phyloP scores from a whole-genome alignment of 1,140 invertebrate genomes.

The Drosophila eugracilis region DNA sequence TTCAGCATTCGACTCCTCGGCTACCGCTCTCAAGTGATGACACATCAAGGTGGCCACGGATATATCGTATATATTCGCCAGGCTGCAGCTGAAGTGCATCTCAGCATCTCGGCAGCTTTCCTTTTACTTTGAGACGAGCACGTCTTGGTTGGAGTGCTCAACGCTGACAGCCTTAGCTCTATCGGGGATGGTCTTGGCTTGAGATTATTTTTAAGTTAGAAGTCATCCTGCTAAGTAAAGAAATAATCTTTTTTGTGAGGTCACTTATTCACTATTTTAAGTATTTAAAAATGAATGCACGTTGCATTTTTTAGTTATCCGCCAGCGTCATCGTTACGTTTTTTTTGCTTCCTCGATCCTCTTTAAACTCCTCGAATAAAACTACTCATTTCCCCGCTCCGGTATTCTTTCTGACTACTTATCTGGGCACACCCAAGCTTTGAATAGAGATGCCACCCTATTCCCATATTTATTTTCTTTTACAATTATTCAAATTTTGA shows the following conservation, averaged over 20 bases:
- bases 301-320: too few relatives aligned
- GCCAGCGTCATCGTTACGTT: too few relatives aligned
- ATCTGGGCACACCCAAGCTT: too few relatives aligned
- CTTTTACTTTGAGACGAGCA: constrained; percentile 39
- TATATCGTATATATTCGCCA: background rate
- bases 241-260: background rate
- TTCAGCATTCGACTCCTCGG: constrained; percentile 18
- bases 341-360: too few relatives aligned
- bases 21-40: constrained; percentile 63
- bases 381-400: too few relatives aligned
- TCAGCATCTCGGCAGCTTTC: constrained; percentile 21
- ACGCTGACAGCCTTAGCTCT: constrained; percentile 2
- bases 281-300: background rate
- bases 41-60: constrained; percentile 64
- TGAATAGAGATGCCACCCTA: too few relatives aligned
- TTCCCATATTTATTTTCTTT: too few relatives aligned
- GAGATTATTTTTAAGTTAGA: background rate
- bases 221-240: background rate
- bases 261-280: background rate
- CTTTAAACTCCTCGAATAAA: too few relatives aligned
- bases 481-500: too few relatives aligned
- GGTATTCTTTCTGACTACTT: too few relatives aligned
- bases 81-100: constrained; percentile 18
- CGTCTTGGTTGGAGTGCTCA: constrained; percentile 30
- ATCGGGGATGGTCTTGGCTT: background rate